Evolutionary conservation across 2,888 invertebrate species (phyloP), one percentile per base, ranked within the genome.

Genomic region (Pemphredon lugubris): DNA sequence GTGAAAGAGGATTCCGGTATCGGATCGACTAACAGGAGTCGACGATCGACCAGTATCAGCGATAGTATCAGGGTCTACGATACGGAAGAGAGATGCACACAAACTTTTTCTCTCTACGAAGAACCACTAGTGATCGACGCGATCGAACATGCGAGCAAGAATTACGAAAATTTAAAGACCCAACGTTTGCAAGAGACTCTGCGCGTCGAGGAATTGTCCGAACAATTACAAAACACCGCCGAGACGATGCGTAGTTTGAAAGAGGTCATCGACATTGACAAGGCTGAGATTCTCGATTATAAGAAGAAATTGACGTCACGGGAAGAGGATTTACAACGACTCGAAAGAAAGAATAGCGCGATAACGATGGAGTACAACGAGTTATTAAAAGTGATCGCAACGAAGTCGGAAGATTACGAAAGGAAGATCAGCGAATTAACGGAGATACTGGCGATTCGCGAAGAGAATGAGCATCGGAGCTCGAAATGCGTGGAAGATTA

Each of bases 1-100:
- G 75, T 67, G n/a, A 84, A 79, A 39, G 78, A 87, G 18, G 88
- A 89, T 68, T 89, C 88, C 0, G 88, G 88, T 26, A 75, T 73
- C 20, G 72, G 48, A 16, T 58, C 40, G 13, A 50, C 42, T 16
- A 34, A 40, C 18, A 63, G 21, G 21, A 74, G 57, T 16, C 47
- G 30, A 1, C 42, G 50, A 16, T 72, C 65, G 40, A 45, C 11
- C 2, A 55, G 63, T 9, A 4, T 55, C 1, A 21, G 23, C 1
- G 67, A 54, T 2, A 45, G 40, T 13, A 20, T 13, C 1, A 34
- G 20, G 13, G 23, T n/a, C 0, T 18, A 11, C 5, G 50, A 50
- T 0, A 42, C 21, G 4, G 71, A 44, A 6, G 60, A 72, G n/a
- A 42, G 55, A 9, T 42, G 18, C n/a, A 67, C 53, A 0, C 71